phyloP scores from a whole-genome alignment of 1,140 invertebrate genomes.

The Popillia japonica region DNA sequence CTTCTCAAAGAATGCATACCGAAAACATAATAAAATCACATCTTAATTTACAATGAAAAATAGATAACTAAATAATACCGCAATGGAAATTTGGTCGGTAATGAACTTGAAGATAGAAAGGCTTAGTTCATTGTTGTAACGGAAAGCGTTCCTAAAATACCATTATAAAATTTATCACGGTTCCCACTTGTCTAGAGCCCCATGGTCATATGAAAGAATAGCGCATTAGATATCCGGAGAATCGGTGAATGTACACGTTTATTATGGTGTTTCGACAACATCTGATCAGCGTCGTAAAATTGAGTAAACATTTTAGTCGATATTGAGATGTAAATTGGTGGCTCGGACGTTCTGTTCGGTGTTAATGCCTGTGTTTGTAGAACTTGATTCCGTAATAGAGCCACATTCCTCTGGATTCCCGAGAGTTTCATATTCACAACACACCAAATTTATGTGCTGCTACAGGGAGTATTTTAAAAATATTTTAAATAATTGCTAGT shows the following conservation, averaged over 20 bases:
- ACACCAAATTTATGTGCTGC: conserved; percentile 35
- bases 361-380: conserved; percentile 46
- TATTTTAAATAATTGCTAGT: conserved; percentile 34
- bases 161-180: conserved; percentile 20
- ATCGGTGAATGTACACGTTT: conserved; percentile 25
- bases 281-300: conserved; percentile 36
- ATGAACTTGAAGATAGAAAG: background rate
- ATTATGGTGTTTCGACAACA: conserved; percentile 32
- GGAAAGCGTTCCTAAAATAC: background rate
- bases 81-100: background rate
- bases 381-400: conserved; percentile 46
- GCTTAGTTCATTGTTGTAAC: background rate
- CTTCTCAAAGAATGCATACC: too few relatives aligned
- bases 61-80: background rate
- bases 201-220: conserved; percentile 30
- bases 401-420: conserved; percentile 41
- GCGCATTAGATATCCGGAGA: conserved; percentile 16
- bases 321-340: conserved; percentile 47
- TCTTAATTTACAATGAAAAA: background rate
- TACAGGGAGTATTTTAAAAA: conserved; percentile 27
- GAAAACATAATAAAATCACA: too few relatives aligned
- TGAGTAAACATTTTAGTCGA: conserved; percentile 39
- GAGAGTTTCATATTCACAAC: conserved; percentile 37
- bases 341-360: conserved; percentile 40
- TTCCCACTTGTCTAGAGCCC: conserved; percentile 13